These are phyloP conservation scores for Xyrauchen texanus DNA, from an alignment of 2,113 vertebrate genomes.

Conservation along the genomic window DNA sequence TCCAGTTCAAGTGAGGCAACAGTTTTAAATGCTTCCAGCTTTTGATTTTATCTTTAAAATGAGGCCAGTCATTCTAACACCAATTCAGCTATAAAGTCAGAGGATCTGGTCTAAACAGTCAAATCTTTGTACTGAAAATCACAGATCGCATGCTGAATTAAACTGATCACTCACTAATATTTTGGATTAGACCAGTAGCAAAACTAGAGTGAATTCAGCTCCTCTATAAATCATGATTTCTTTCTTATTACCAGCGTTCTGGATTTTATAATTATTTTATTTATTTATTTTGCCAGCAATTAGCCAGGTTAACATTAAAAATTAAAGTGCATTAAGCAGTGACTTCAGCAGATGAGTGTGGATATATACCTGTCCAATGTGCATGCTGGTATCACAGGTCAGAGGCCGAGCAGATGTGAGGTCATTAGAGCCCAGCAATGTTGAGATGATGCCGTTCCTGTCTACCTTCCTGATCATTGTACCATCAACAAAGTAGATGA, in stretches of 20 bases:
- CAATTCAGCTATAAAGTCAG: neutral
- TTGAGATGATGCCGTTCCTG: conserved; percentile 97
- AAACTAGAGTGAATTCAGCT: neutral
- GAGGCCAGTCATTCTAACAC: neutral
- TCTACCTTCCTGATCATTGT: conserved; percentile 98
- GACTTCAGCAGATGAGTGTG: neutral
- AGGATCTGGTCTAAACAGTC: neutral
- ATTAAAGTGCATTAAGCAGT: too few species aligned
- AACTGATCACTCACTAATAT: neutral
- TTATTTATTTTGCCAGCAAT: too few species aligned
- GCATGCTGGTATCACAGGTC: conserved; percentile 99
- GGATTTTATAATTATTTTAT: too few species aligned
- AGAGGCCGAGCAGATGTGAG: conserved; percentile 93
- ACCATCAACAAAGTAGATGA: conserved; percentile 97
- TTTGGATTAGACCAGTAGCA: conserved; percentile 3
- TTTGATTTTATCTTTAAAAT: too few species aligned
- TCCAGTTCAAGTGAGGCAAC: too few species aligned
- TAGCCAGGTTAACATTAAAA: too few species aligned
- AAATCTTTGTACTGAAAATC: conserved; percentile 9
- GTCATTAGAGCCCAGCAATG: conserved; percentile 93
- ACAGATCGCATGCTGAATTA: conserved; percentile 7
- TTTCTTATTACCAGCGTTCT: neutral
- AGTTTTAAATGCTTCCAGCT: too few species aligned
- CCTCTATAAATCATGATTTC: neutral
- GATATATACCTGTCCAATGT: conserved; percentile 90